These are phyloP conservation scores for Stegana nigrithorax DNA, from an alignment of 2,888 invertebrate genomes.

Conservation along the genomic window DNA sequence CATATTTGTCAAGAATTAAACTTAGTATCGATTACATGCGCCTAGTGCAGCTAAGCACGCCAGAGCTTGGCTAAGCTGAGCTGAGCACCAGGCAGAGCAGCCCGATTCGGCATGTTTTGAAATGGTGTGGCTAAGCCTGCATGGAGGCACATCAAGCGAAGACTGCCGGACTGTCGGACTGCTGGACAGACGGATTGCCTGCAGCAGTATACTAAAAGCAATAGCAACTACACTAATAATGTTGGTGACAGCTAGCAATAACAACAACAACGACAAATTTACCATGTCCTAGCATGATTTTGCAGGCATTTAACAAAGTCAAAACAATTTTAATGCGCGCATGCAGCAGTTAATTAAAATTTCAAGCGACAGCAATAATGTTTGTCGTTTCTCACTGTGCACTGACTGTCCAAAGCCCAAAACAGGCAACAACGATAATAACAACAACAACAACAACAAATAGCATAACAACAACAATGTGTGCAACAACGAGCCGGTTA, in stretches of 20 bases:
- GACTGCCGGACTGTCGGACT: background rate
- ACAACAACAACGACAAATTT: constrained; percentile 35
- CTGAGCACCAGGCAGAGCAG: background rate
- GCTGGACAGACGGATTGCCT: no score
- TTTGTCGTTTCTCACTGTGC: constrained; percentile 35
- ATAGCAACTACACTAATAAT: background rate
- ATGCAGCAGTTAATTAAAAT: constrained; percentile 58
- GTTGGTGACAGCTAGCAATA: background rate
- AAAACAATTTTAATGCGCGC: constrained; percentile 59
- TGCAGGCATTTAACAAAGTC: constrained; percentile 60
- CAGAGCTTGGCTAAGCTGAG: background rate
- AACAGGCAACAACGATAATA: constrained; percentile 4
- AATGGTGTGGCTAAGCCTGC: no score
- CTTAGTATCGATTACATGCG: constrained; percentile 15
- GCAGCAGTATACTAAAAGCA: no score
- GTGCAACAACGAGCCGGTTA: constrained; percentile 1
- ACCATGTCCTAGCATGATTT: constrained; percentile 56
- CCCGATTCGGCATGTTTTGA: no score
- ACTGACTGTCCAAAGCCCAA: no score
- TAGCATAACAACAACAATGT: constrained; percentile 1
- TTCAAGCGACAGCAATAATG: constrained; percentile 38
- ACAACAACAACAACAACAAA: constrained; percentile 6
- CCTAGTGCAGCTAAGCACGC: constrained; percentile 7
- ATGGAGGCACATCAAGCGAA: background rate
- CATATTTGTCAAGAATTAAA: constrained; percentile 9